Conservation (phyloP, 2,797 vertebrate species). For the Pristis pectinata region DNA sequence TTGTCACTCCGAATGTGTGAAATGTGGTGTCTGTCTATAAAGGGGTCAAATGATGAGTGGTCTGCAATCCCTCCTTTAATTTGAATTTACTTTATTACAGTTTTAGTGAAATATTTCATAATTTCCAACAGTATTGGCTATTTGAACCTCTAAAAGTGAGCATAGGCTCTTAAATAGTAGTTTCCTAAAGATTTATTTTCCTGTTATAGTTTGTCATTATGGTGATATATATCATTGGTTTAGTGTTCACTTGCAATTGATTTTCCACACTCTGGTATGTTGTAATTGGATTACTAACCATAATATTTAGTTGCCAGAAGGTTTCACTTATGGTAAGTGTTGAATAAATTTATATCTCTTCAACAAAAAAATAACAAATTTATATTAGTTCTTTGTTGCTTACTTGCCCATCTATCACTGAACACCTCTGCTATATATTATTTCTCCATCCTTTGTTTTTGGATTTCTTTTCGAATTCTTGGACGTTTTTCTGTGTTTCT, state of each 20-base stretch:
- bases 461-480: not conserved
- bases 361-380: not conserved
- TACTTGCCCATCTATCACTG: not conserved
- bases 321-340: not conserved
- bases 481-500: not conserved
- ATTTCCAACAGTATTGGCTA: not conserved
- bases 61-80: not conserved
- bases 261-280: conserved; percentile 34
- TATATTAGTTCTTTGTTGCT: not conserved
- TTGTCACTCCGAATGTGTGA: not conserved
- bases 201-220: conserved; percentile 26
- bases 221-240: conserved; percentile 18
- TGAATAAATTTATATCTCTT: not conserved
- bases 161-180: not conserved
- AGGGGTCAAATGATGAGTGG: not conserved
- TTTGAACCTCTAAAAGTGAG: not conserved
- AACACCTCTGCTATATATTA: not conserved
- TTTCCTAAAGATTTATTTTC: not conserved
- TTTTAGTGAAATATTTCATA: not conserved
- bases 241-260: conserved; percentile 33
- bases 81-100: not conserved
- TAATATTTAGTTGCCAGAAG: conserved; percentile 30
- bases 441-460: not conserved
- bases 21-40: not conserved
- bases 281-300: conserved; percentile 34